A percentile compares a stretch with the other conserved stretches of the same genome.
Evolutionary conservation across 2,113 vertebrate species (phyloP).

Genomic region (Nothoprocta perdicaria): DNA sequence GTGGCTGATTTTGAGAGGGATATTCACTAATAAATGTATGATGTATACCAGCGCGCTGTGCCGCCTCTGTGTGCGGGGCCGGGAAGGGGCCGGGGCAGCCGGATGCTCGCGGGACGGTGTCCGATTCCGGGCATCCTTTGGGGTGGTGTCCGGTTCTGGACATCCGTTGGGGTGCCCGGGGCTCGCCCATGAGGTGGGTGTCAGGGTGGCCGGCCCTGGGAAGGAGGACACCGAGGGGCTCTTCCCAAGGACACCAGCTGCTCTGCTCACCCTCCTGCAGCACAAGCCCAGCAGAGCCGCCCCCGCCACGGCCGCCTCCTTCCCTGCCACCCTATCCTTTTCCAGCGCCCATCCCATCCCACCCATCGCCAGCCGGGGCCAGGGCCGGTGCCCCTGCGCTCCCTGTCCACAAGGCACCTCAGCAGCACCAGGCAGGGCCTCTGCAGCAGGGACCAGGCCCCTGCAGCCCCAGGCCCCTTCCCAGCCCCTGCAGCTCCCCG

Average conservation of each 20-base stretch:
- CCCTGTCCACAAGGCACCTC: too few relatives aligned
- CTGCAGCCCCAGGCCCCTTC: too few relatives aligned
- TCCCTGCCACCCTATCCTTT: too few relatives aligned
- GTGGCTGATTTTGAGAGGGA: slow-evolving; percentile 99
- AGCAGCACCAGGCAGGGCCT: neutral
- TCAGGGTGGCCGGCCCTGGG: neutral
- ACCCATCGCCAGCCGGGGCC: too few relatives aligned
- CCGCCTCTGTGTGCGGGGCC: neutral
- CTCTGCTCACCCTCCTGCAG: too few relatives aligned
- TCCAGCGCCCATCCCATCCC: too few relatives aligned
- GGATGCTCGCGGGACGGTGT: neutral
- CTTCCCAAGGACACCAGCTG: too few relatives aligned
- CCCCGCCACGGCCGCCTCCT: too few relatives aligned
- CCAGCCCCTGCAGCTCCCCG: neutral
- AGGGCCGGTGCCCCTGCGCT: too few relatives aligned
- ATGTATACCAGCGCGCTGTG: slow-evolving; percentile 85
- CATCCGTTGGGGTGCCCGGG: too few relatives aligned
- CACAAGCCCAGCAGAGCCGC: too few relatives aligned
- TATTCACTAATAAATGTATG: slow-evolving; percentile 99
- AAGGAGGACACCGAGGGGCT: neutral
- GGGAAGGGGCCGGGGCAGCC: neutral
- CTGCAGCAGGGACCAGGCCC: too few relatives aligned
- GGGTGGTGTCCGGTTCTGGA: neutral
- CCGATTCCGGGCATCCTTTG: neutral
- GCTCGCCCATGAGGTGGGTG: neutral